Evolutionary conservation across 2,888 invertebrate species (phyloP), one percentile per base, ranked within the genome.

Genomic region (Limnephilus rhombicus): DNA sequence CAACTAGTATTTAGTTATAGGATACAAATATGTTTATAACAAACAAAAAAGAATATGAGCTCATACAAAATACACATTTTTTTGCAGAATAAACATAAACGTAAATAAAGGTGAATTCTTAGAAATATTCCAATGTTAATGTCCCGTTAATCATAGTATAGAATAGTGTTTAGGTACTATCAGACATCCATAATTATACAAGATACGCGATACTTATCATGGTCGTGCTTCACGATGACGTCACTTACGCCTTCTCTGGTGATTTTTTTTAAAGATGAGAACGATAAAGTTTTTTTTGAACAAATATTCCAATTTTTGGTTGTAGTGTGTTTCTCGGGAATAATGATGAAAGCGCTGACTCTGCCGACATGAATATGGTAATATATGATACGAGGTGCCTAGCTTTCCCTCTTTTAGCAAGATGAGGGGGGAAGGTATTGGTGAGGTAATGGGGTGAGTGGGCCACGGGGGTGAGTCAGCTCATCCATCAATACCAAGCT

Each of bases 401-500:
- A n/a, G 68, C 31, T 15, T n/a, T 86, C 34, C 53, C 88, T 49
- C 53, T 68, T 68, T 68, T 68, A 9, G 68, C 9, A 41, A 41
- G 41, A 24, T 3, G 12, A n/a, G 24, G 24, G 7, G 13, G 86
- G 41, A 24, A n/a, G 12, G 7, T 68, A 24, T 49, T 49, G 68
- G 68, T 68, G 68, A 68, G n/a, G 68, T 68, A 31, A 45, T 49
- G n/a, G 86, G 88, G 53, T 29, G 87, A 45, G 49, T 53, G 53
- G 53, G 53, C 53, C 18, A 45, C 29, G 53, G 88, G 68, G 68
- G 80, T 89, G 89, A 80, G 49, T 15, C 49, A 85, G 80, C 85
- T 92, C 92, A 92, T 92, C 92, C 90, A 92, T 92, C 92, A 92
- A 68, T 86, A 86, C 80, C 45, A 80, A 24, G 34, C 86, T 92